A percentile compares a stretch with the other conserved stretches of the same genome.
These are phyloP conservation scores for Origma solitaria DNA, from an alignment of 2,113 vertebrate species.

Conservation along the genomic window DNA sequence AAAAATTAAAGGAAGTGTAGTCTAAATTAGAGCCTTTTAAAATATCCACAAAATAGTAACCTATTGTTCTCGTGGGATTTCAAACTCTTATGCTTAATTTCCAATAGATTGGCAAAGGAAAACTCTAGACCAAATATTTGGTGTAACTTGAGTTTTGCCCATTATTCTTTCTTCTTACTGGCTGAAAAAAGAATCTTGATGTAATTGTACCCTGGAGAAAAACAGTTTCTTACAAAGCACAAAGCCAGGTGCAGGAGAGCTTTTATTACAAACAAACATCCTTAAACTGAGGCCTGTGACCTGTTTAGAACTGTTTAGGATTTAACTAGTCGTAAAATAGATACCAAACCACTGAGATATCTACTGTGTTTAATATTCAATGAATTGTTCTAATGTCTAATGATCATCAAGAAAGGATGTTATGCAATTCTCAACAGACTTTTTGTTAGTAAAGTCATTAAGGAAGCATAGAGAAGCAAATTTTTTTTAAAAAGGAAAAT, in stretches of 20 bases:
- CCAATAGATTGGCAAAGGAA: conserved; percentile 64
- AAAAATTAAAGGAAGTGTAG: conserved; percentile 66
- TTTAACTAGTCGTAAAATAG: conserved; percentile 4
- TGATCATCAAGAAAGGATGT: background rate
- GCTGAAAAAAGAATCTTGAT: conserved; percentile 35
- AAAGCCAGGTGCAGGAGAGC: conserved; percentile 65
- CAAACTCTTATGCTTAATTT: conserved; percentile 62
- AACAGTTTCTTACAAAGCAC: conserved; percentile 63
- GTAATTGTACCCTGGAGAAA: conserved; percentile 70
- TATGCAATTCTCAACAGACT: background rate
- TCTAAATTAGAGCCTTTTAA: conserved; percentile 64
- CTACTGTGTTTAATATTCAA: background rate
- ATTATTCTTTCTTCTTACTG: conserved; percentile 63
- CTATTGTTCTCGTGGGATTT: conserved; percentile 67
- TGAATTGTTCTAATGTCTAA: background rate
- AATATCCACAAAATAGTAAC: conserved; percentile 59
- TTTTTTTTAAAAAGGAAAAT: background rate
- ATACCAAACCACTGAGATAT: background rate
- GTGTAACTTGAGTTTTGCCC: conserved; percentile 73
- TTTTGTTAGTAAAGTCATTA: background rate
- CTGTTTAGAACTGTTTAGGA: conserved; percentile 13
- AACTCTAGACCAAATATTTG: conserved; percentile 75
- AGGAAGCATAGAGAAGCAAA: background rate
- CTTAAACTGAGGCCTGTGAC: conserved; percentile 32
- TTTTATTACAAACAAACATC: conserved; percentile 64